These are phyloP conservation scores for Solenopsis invicta DNA, from an alignment of 1,140 invertebrate genomes.

Conservation along the genomic window DNA sequence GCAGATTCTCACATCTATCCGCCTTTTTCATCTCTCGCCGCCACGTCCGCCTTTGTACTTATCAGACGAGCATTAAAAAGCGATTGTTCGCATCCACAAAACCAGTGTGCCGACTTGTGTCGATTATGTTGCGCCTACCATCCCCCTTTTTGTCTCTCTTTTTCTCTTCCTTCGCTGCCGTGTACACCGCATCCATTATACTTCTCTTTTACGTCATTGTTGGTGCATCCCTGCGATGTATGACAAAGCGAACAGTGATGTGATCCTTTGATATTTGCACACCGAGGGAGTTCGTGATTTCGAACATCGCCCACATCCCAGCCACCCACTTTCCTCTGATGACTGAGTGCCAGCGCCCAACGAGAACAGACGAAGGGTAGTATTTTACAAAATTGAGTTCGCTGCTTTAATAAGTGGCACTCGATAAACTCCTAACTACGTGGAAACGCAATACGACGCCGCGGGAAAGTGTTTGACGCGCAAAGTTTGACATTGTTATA, in stretches of 20 bases:
- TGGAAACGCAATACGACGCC: not conserved
- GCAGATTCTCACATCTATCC: not conserved
- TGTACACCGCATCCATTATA: not conserved
- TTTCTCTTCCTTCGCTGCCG: too few relatives aligned
- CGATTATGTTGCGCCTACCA: not conserved
- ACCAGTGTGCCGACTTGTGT: not conserved
- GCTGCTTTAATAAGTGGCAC: slow-evolving; percentile 29
- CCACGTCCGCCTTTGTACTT: slow-evolving; percentile 34
- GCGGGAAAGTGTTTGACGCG: not conserved
- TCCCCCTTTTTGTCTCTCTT: not conserved
- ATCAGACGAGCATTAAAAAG: slow-evolving; percentile 62
- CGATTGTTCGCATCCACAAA: slow-evolving; percentile 8
- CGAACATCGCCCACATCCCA: slow-evolving; percentile 57
- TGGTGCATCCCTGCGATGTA: not conserved
- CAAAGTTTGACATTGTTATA: slow-evolving; percentile 42
- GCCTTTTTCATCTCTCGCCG: not conserved
- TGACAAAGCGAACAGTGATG: slow-evolving; percentile 15
- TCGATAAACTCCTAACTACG: slow-evolving; percentile 41
- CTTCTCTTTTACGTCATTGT: not conserved
- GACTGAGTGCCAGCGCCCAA: not conserved
- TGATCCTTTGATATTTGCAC: slow-evolving; percentile 68
- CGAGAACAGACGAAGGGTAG: not conserved
- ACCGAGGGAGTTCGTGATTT: slow-evolving; percentile 17
- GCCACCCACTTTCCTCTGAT: slow-evolving; percentile 33
- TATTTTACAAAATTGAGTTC: slow-evolving; percentile 54